Evolutionary conservation across 2,888 invertebrate species (phyloP).

Genomic region (Agriopis marginaria): DNA sequence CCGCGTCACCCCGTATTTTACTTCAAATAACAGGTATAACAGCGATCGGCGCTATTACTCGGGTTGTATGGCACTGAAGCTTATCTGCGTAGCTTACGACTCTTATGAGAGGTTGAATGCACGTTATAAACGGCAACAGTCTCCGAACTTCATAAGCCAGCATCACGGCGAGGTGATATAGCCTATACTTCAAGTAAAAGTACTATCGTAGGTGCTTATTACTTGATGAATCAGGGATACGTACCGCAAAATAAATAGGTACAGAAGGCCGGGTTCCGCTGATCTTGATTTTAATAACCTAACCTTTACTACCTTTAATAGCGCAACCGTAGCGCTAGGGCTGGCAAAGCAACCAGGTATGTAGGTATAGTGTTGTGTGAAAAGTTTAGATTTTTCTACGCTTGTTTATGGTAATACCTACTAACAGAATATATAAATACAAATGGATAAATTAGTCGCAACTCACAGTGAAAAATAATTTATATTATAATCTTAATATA

Average conservation of each 20-base stretch:
- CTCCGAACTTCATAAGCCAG: constrained; percentile 51
- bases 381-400: too few relatives aligned
- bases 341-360: too few relatives aligned
- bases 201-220: constrained; percentile 5
- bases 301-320: too few relatives aligned
- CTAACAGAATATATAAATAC: too few relatives aligned
- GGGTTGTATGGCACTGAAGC: constrained; percentile 9
- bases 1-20: neutral
- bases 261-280: neutral
- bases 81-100: constrained; percentile 23
- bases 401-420: too few relatives aligned
- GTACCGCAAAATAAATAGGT: neutral
- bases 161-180: constrained; percentile 23
- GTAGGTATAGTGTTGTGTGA: too few relatives aligned
- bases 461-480: too few relatives aligned
- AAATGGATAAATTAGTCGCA: too few relatives aligned
- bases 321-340: too few relatives aligned
- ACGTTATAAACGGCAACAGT: constrained; percentile 44
- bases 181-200: constrained; percentile 17
- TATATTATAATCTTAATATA: too few relatives aligned
- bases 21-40: neutral
- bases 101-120: constrained; percentile 21
- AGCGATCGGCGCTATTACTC: neutral
- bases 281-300: too few relatives aligned
- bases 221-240: constrained; percentile 1